phyloP scores from a whole-genome alignment of 2,797 vertebrate genomes.

The Argya squamiceps region DNA sequence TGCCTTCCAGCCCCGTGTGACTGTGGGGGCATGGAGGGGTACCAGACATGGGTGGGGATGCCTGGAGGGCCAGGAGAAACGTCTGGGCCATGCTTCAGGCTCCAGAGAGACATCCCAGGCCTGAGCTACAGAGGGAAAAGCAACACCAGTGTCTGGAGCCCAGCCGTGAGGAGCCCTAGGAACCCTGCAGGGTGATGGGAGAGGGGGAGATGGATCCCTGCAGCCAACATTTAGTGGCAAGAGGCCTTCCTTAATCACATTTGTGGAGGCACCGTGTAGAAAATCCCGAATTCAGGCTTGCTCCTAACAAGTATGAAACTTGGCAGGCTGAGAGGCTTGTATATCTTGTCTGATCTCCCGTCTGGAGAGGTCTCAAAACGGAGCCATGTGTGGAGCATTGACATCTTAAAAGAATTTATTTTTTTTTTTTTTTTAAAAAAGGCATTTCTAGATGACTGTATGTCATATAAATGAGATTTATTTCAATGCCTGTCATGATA shows the following conservation, averaged over 20 bases:
- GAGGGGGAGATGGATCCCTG: not conserved
- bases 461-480: conserved; percentile 44
- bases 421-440: no score
- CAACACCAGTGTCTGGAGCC: fast-evolving
- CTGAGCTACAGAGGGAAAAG: not conserved
- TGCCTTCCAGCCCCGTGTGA: not conserved
- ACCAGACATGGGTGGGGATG: not conserved
- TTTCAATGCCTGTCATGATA: conserved; percentile 42
- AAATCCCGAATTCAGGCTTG: not conserved
- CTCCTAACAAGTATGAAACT: conserved; percentile 16
- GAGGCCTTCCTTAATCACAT: not conserved
- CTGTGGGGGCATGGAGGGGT: not conserved
- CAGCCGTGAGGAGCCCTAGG: not conserved
- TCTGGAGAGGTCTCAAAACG: conserved; percentile 32
- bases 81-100: not conserved
- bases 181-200: not conserved
- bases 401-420: conserved; percentile 24
- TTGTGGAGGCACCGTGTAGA: not conserved
- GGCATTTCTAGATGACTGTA: not conserved
- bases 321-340: conserved; percentile 43
- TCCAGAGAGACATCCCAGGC: not conserved
- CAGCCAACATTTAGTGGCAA: not conserved
- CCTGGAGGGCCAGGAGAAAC: not conserved
- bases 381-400: conserved; percentile 2
- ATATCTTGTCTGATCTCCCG: conserved; percentile 48